Percentiles rank a stretch among this genome's conserved stretches.
phyloP scores from a whole-genome alignment of 2,113 vertebrate species.

The Calyptomena viridis region DNA sequence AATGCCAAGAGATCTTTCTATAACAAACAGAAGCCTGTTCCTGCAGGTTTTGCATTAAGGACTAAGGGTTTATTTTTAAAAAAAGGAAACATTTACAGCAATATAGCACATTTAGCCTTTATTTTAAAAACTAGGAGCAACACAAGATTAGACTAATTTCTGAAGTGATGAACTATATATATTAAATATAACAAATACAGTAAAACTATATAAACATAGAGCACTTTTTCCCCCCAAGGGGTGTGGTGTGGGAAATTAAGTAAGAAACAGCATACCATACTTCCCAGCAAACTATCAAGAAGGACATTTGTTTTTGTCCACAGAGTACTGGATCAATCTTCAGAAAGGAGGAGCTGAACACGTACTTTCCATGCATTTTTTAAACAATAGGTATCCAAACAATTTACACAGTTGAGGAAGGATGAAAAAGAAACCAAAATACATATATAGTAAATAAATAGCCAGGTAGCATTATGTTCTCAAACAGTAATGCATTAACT shows the following conservation, averaged over 20 bases:
- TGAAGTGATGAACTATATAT: neutral
- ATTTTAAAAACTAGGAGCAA: neutral
- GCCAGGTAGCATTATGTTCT: neutral
- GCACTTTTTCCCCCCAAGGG: neutral
- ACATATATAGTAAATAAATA: neutral
- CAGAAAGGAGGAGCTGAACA: neutral
- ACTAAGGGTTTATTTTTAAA: rapidly evolving
- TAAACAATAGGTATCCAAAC: neutral
- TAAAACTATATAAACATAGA: neutral
- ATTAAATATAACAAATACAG: neutral
- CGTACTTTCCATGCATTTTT: neutral
- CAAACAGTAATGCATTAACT: neutral
- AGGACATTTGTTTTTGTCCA: neutral
- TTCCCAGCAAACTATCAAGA: neutral
- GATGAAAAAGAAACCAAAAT: neutral
- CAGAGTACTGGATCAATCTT: neutral
- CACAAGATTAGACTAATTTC: neutral
- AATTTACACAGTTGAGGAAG: neutral
- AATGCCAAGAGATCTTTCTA: neutral
- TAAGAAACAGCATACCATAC: neutral
- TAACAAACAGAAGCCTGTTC: neutral
- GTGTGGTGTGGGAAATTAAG: neutral
- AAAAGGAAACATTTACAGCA: neutral
- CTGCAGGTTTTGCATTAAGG: neutral
- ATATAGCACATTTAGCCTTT: neutral